Evolutionary conservation across 2,888 invertebrate genomes (phyloP), one percentile per base, ranked within the genome.

Genomic region (Aphidoletes aphidimyza): DNA sequence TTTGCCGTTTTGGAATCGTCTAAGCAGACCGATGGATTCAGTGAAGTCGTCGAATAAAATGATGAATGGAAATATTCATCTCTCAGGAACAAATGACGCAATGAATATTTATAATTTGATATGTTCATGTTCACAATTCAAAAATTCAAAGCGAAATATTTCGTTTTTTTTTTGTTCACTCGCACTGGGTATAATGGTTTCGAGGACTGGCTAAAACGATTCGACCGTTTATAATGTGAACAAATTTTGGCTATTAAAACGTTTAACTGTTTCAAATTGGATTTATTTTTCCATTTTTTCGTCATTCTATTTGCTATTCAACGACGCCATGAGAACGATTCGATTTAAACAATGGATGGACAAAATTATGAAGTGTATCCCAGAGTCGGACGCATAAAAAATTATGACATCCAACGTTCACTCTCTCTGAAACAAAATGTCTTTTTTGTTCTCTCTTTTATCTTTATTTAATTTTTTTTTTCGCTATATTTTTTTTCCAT

Each of bases 261-360:
- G 69, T 30, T 30, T 69, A 69, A 69, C 34, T 30, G 69, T 69
- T 69, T 30, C 69, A 17, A 69, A 69, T 69, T 69, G 69, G 69
- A 69, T 69, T 69, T 69, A 34, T 69, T 26, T 8, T 69, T 30
- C 69, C 14, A 69, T 69, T 69, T 69, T 69, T 54, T 54, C 9
- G 6, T 54, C 9, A n/a, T 11, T 69, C 14, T 42, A 9, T 6
- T 42, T 42, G 42, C 14, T 42, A 9, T 42, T 42, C 42, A 42
- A 9, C 42, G n/a, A n/a, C n/a, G n/a, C 30, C 17, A 17, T 30
- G 34, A 30, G 30, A 54, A 3, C n/a, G 22, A 5, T 22, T 1
- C 14, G 54, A 54, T 47, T 8, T 17, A 17, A 47, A 47, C 14
- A 47, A 47, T 19, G 47, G 17, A 47, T 2, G 17, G 2, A 17